Conservation (phyloP, 2,113 vertebrate genomes). For the Rhinogobius similis region DNA sequence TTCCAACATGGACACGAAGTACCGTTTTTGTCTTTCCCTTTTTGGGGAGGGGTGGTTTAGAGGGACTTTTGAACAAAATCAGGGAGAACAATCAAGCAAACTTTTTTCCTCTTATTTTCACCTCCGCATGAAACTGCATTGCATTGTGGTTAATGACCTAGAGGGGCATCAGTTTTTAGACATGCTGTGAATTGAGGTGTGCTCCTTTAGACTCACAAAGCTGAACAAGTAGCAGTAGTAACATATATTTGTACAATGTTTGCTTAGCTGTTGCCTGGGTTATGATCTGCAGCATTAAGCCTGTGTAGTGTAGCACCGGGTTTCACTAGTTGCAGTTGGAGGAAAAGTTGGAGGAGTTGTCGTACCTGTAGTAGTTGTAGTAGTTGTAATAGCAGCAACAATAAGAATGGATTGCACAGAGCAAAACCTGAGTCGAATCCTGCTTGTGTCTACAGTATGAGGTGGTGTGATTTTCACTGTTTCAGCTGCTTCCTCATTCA, state of each 20-base stretch:
- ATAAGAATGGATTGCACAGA: conserved; percentile 62
- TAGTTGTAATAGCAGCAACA: conserved; percentile 71
- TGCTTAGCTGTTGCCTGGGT: conserved; percentile 46
- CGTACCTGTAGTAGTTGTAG: conserved; percentile 56
- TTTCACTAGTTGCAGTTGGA: conserved; percentile 54
- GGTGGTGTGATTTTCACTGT: conserved; percentile 40
- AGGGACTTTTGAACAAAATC: conserved; percentile 1
- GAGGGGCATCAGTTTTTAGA: conserved; percentile 56
- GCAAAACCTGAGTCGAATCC: conserved; percentile 74
- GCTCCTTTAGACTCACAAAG: conserved; percentile 27
- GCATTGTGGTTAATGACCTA: conserved; percentile 61
- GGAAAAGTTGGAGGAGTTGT: conserved; percentile 34
- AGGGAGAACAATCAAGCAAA: conserved; percentile 35
- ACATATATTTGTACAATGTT: conserved; percentile 41
- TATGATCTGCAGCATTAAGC: conserved; percentile 67
- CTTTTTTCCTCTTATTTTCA: conserved; percentile 44
- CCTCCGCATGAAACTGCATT: conserved; percentile 47
- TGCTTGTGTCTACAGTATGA: conserved; percentile 42
- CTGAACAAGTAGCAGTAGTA: conserved; percentile 23
- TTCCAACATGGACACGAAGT: conserved; percentile 74
- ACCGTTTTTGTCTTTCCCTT: conserved; percentile 44
- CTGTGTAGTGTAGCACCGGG: conserved; percentile 58
- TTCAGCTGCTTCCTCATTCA: conserved; percentile 41
- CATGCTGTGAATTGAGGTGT: conserved; percentile 66
- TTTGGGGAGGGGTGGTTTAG: conserved; percentile 26